Evolutionary conservation across 92 coral and sea anemone species (phyloP), one percentile per base, ranked within the genome.

Genomic region (Phenganax subtilis): DNA sequence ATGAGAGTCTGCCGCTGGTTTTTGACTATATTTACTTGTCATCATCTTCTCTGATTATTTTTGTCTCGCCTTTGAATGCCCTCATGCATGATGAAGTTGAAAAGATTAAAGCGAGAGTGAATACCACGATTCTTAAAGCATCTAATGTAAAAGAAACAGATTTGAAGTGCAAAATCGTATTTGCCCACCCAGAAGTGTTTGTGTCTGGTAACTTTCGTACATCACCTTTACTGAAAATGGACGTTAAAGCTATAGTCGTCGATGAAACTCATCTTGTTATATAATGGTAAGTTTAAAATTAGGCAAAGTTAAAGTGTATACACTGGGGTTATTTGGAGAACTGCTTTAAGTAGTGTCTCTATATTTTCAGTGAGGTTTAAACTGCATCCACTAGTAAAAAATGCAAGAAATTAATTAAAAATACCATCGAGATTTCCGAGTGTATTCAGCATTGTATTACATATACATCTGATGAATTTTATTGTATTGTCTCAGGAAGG

Each of bases 181-280:
- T 61, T 61, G 67, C 67, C 27, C 67, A 61, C 25, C 11, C 70
- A 64, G 70, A 64, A 64, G 37, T 44, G 8, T 64, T 64, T 6
- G 27, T 64, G 37, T 30, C 27, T 9, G 70, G 29, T n/a, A 64
- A 64, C 12, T 20, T 20, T 20, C 10, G 27, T n/a, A 20, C 30
- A 8, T n/a, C 27, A 28, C 31, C 9, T 64, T 64, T 64, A 11
- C 30, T 64, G 29, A 64, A 76, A 69, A 44, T 27, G n/a, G 75
- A 80, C 54, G 70, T 86, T 15, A 61, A 63, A 75, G 82, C 86
- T 10, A 80, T 75, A 28, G 80, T 86, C 17, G 80, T 86, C 17
- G 86, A 86, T 51, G 89, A 82, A 86, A 83, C 83, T 61, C 83
- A 86, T 67, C 85, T 86, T 73, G 83, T 82, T n/a, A 69, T 72